These are phyloP conservation scores for Drosophila truncata DNA, from an alignment of 1,140 invertebrate species.

Conservation along the genomic window DNA sequence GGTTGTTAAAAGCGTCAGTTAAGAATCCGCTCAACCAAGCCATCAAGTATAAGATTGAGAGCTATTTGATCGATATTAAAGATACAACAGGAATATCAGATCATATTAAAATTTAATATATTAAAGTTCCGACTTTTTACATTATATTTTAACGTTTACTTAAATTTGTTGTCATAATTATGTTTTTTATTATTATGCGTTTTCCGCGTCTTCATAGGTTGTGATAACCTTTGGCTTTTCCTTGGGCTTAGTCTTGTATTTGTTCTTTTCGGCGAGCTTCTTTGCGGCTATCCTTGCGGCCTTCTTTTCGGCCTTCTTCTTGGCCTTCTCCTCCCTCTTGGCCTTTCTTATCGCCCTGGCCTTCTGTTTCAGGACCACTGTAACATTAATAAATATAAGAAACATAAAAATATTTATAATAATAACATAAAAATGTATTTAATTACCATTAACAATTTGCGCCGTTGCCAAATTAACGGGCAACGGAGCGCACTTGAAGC, in stretches of 20 bases:
- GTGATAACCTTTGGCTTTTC: constrained; percentile 33
- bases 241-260: constrained; percentile 4
- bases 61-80: too few species aligned
- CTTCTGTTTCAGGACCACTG: constrained; percentile 17
- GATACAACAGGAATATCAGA: neutral
- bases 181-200: neutral
- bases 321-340: constrained; percentile 13
- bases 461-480: constrained; percentile 64
- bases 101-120: neutral
- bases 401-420: neutral
- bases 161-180: neutral
- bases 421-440: too few species aligned
- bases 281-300: too few species aligned
- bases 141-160: neutral
- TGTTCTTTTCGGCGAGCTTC: constrained; percentile 3
- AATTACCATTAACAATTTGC: constrained; percentile 22
- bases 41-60: neutral
- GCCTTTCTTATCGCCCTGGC: constrained; percentile 13
- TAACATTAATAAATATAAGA: neutral
- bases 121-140: neutral
- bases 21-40: neutral
- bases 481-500: constrained; percentile 68
- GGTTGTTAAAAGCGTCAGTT: constrained; percentile 14
- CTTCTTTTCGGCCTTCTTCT: constrained; percentile 13
- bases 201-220: constrained; percentile 38